phyloP scores from a whole-genome alignment of 2,888 invertebrate species.

The Craniophora ligustri region DNA sequence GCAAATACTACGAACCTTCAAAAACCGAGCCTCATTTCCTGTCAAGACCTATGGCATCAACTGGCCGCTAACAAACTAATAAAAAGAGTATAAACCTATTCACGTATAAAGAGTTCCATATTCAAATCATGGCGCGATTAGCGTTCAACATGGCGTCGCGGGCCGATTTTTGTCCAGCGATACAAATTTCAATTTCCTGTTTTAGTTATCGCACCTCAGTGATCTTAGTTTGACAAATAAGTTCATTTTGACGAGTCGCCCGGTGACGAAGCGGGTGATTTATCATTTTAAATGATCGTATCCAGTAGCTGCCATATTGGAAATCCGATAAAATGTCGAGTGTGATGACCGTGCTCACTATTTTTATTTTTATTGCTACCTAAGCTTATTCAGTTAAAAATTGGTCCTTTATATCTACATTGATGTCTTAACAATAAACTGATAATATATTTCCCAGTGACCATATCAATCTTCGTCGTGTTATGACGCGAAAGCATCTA shows the following conservation, averaged over 20 bases:
- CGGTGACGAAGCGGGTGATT: conserved; percentile 76
- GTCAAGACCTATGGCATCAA: conserved; percentile 70
- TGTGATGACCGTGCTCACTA: conserved; percentile 40
- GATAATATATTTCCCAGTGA: conserved; percentile 17
- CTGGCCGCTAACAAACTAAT: conserved; percentile 60
- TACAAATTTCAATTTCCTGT: conserved; percentile 88
- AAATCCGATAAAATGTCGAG: conserved; percentile 62
- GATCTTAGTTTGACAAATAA: conserved; percentile 87
- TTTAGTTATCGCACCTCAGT: conserved; percentile 77
- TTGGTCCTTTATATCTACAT: conserved; percentile 40
- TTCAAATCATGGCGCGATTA: conserved; percentile 83
- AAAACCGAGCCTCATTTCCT: conserved; percentile 69
- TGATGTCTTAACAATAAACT: conserved; percentile 45
- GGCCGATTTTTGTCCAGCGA: conserved; percentile 84
- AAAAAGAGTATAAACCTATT: conserved; percentile 66
- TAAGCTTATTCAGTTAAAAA: conserved; percentile 44
- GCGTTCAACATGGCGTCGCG: conserved; percentile 79
- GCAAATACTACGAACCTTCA: conserved; percentile 43
- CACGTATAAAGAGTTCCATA: conserved; percentile 81
- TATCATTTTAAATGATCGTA: conserved; percentile 76
- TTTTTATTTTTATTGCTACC: conserved; percentile 40
- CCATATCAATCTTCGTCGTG: conserved; percentile 49
- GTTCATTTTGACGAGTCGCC: conserved; percentile 85
- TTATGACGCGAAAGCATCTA: conserved; percentile 18
- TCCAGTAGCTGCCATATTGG: conserved; percentile 70